Evolutionary conservation across 2,113 vertebrate genomes (phyloP).

Genomic region (Chionomys nivalis): DNA sequence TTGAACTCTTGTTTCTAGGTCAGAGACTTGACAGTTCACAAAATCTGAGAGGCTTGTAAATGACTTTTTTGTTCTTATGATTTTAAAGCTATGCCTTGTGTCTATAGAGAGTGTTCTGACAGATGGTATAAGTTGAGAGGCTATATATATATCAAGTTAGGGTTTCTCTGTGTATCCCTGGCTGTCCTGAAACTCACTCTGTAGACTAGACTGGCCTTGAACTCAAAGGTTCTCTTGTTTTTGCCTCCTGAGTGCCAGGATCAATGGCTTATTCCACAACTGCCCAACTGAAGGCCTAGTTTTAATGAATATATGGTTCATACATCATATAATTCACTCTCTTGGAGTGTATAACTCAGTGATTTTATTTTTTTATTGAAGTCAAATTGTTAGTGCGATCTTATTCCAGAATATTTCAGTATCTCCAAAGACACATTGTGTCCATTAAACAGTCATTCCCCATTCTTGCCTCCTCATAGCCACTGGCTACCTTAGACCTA

Average conservation of each 20-base stretch:
- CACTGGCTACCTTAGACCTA: background rate
- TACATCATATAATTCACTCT: background rate
- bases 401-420: background rate
- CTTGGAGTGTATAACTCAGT: background rate
- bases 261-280: background rate
- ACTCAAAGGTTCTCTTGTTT: background rate
- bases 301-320: background rate
- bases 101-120: background rate
- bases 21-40: background rate
- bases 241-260: background rate
- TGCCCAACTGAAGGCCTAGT: background rate
- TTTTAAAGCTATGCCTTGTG: background rate
- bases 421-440: background rate
- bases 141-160: background rate
- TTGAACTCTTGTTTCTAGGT: background rate
- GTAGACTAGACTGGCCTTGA: background rate
- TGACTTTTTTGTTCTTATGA: background rate
- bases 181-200: background rate
- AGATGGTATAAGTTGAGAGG: background rate
- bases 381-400: background rate
- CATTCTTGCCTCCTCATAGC: background rate
- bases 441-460: background rate
- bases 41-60: background rate
- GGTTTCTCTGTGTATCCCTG: background rate
- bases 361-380: background rate